Conservation (phyloP, 64 coral and sea anemone species). For the Dendronephthya gigantea region DNA sequence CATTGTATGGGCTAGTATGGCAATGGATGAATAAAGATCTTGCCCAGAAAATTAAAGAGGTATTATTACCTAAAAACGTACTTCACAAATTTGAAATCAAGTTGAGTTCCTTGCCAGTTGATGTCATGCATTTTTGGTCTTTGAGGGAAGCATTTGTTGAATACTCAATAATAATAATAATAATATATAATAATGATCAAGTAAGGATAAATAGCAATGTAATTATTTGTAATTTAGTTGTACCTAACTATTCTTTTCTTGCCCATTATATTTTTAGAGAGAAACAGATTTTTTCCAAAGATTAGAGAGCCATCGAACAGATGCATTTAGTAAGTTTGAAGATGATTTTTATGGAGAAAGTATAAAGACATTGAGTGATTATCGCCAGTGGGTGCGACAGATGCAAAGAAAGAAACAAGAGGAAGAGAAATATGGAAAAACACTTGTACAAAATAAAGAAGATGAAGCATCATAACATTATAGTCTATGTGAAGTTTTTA, state of each 20-base stretch:
- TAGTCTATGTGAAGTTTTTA: neutral
- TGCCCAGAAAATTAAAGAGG: conserved; percentile 45
- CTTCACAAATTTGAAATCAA: too few species aligned
- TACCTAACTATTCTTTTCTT: too few species aligned
- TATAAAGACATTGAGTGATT: conserved; percentile 94
- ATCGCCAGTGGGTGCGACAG: conserved; percentile 90
- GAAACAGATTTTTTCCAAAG: conserved; percentile 88
- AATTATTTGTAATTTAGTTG: too few species aligned
- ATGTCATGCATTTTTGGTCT: too few species aligned
- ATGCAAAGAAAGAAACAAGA: conserved; percentile 72
- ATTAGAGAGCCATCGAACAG: conserved; percentile 56
- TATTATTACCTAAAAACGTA: neutral
- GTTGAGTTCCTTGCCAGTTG: too few species aligned
- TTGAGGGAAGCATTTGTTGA: too few species aligned
- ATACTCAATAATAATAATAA: too few species aligned
- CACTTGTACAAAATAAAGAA: conserved; percentile 52
- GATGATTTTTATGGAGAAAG: conserved; percentile 99
- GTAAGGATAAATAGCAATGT: too few species aligned
- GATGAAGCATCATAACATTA: conserved; percentile 3
- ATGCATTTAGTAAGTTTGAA: conserved; percentile 91
- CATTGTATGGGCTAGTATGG: conserved; percentile 68
- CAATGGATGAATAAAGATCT: conserved; percentile 76
- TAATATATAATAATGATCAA: too few species aligned
- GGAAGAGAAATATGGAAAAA: conserved; percentile 52
- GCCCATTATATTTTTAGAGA: conserved; percentile 67